These are phyloP conservation scores for Eublepharis macularius DNA, from an alignment of 2,113 vertebrate species.

Conservation along the genomic window DNA sequence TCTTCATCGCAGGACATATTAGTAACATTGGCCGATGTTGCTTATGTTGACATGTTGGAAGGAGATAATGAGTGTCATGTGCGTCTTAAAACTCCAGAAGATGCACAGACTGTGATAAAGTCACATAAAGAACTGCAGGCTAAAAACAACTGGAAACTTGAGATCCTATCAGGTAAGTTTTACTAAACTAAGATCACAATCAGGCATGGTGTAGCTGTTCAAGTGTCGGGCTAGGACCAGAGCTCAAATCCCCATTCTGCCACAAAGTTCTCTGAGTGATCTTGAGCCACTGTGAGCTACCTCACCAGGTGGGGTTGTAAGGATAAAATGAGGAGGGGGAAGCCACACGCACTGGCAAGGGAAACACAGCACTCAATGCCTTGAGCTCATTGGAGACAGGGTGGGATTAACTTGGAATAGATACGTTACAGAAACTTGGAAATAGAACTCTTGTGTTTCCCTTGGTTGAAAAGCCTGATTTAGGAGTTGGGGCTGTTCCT, in stretches of 20 bases:
- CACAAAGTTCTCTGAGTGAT: too few relatives aligned
- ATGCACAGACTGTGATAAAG: conserved; percentile 77
- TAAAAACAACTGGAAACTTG: conserved; percentile 87
- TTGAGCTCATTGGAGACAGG: too few relatives aligned
- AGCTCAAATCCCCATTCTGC: too few relatives aligned
- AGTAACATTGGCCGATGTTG: conserved; percentile 82
- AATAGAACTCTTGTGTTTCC: neutral
- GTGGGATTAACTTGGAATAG: too few relatives aligned
- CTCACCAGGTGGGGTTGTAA: too few relatives aligned
- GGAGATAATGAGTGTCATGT: conserved; percentile 91
- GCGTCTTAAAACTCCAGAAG: conserved; percentile 85
- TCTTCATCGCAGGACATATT: conserved; percentile 79
- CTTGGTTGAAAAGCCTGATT: neutral
- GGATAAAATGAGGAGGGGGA: too few relatives aligned
- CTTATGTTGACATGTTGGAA: conserved; percentile 90
- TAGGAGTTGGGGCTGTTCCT: neutral
- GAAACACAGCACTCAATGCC: too few relatives aligned
- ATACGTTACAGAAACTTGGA: too few relatives aligned
- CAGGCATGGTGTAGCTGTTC: too few relatives aligned
- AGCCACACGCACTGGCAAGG: too few relatives aligned
- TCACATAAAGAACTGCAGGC: conserved; percentile 77
- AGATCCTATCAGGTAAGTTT: conserved; percentile 87
- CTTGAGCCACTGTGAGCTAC: too few relatives aligned
- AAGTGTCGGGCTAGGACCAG: too few relatives aligned
- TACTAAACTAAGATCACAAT: neutral